Evolutionary conservation across 64 coral and sea anemone genomes (phyloP).

Genomic region (Porites lutea): DNA sequence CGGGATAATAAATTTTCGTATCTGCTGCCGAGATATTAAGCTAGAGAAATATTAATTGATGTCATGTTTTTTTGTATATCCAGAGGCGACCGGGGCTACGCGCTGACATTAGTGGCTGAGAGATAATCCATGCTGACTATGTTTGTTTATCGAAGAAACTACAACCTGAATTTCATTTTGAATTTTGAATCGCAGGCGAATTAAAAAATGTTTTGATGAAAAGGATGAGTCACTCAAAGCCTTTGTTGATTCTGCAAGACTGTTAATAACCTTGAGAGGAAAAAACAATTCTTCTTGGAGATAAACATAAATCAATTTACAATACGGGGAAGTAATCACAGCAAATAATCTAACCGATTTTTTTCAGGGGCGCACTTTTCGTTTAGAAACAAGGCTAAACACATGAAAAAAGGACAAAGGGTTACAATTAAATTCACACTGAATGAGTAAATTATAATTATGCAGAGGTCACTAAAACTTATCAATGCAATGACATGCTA

Average conservation of each 20-base stretch:
- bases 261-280: background rate
- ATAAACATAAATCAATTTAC: background rate
- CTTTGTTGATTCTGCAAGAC: background rate
- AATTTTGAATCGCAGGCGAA: background rate
- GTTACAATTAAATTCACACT: too few species aligned
- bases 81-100: background rate
- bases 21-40: background rate
- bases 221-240: background rate
- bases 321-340: background rate
- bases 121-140: background rate
- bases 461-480: too few species aligned
- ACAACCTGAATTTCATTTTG: constrained; percentile 10
- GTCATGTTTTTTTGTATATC: background rate
- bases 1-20: background rate
- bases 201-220: background rate
- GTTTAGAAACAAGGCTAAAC: background rate
- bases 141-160: background rate
- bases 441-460: too few species aligned
- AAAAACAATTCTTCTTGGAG: background rate
- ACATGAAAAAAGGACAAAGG: too few species aligned
- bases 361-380: background rate
- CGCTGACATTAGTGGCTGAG: background rate
- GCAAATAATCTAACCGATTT: too few species aligned
- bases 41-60: constrained; percentile 8
- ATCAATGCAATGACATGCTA: too few species aligned